Evolutionary conservation across 2,888 invertebrate genomes (phyloP), one percentile per base, ranked within the genome.

Genomic region (Venustoraphidia nigricollis): DNA sequence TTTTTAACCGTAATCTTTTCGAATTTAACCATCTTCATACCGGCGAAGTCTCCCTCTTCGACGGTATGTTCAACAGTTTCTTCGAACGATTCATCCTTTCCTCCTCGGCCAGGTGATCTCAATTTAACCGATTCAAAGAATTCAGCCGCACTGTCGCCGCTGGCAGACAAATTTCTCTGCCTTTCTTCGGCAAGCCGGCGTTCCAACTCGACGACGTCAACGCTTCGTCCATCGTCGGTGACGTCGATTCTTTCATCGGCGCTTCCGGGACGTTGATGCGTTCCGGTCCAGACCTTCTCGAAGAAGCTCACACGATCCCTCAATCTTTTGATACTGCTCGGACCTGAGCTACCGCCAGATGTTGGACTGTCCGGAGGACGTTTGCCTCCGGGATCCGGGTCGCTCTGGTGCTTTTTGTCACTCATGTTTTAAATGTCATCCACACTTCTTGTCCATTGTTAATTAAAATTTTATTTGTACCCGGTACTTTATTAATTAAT

Each of bases 281-380:
- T 55, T 27, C 79, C 77, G 52, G 77, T 73, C 82, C 83, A 85
- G 54, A 85, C 77, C 69, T 81, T 81, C 65, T 88, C 88, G 67
- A 84, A 88, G 64, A 85, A 84, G 56, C 75, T 78, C 56, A 88
- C 86, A 57, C 83, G 78, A 60, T 85, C 81, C 53, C 77, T 75
- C 52, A 87, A 73, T 56, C 79, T 68, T 50, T 67, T 66, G 61
- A 66, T 67, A 27, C 27, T 27, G 59, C 58, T 67, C 67, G 68
- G 70, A 38, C 36, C 44, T 51, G 55, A 27, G 35, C 57, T 60
- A 50, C 62, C 63, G 55, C 66, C 61, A 57, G 68, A 62, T 53
- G 62, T 65, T 46, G 39, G 48, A 46, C 53, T 53, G 11, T 58
- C 56, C 47, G 57, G 60, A 49, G 61, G 58, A 53, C 58, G 53